Evolutionary conservation across 2,797 vertebrate genomes (phyloP).

Genomic region (Danio kyathit): DNA sequence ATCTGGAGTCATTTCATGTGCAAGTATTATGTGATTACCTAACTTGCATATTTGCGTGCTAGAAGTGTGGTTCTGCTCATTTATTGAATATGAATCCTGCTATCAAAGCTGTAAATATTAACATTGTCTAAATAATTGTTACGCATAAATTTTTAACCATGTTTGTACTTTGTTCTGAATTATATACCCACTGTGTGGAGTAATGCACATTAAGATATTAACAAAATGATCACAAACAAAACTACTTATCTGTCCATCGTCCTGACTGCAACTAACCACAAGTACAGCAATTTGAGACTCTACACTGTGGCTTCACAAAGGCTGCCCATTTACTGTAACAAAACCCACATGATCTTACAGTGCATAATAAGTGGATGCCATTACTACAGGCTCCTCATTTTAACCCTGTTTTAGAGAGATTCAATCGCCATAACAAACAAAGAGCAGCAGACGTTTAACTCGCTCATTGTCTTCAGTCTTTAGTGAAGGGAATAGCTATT

Average conservation of each 20-base stretch:
- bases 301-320: not conserved
- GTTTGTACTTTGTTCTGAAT: slow-evolving; percentile 84
- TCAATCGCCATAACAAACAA: slow-evolving; percentile 60
- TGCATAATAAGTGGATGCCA: slow-evolving; percentile 62
- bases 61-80: too few relatives aligned
- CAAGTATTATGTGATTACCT: too few relatives aligned
- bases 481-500: slow-evolving; percentile 72
- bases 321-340: slow-evolving; percentile 15
- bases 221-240: not conserved
- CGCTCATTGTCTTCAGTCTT: slow-evolving; percentile 83
- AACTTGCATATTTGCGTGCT: too few relatives aligned
- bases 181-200: slow-evolving; percentile 71
- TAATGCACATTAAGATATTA: not conserved
- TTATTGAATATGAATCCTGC: too few relatives aligned
- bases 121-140: slow-evolving; percentile 88
- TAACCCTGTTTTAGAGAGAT: slow-evolving; percentile 63
- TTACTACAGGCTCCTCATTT: slow-evolving; percentile 67
- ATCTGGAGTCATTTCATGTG: too few relatives aligned
- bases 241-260: slow-evolving; percentile 3
- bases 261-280: not conserved
- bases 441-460: slow-evolving; percentile 66
- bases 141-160: slow-evolving; percentile 87
- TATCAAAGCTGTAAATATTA: slow-evolving; percentile 22
- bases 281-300: not conserved
- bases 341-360: slow-evolving; percentile 11